Evolutionary conservation across 2,888 invertebrate genomes (phyloP).

Genomic region (Trachelus tabidus): DNA sequence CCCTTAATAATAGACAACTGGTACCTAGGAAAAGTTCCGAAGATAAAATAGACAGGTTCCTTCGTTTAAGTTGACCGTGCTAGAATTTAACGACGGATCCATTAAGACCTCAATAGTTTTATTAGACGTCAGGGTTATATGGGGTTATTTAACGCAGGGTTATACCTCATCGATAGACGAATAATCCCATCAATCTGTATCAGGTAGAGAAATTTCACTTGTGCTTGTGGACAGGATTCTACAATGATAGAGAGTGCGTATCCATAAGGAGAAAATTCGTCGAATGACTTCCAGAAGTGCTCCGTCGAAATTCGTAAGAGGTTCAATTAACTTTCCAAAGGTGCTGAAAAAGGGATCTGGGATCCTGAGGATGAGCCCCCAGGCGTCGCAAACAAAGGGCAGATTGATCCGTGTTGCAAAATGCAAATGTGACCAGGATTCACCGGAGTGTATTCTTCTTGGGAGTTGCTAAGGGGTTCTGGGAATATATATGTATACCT

Average conservation of each 20-base stretch:
- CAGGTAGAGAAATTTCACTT: not conserved
- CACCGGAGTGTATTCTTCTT: not conserved
- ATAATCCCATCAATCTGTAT: not conserved
- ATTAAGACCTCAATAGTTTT: not conserved
- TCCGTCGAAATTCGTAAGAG: not conserved
- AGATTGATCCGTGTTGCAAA: not conserved
- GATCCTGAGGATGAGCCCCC: not conserved
- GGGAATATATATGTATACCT: not conserved
- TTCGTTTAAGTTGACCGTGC: not conserved
- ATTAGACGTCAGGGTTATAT: not conserved
- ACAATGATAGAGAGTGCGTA: not conserved
- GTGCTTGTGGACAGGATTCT: not conserved
- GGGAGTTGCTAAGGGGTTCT: not conserved
- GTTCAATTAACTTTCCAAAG: not conserved
- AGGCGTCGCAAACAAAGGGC: not conserved
- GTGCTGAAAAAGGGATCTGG: not conserved
- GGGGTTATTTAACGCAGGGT: not conserved
- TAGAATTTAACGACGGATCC: not conserved
- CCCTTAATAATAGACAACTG: not conserved
- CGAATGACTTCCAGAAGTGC: not conserved
- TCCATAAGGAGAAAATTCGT: not conserved
- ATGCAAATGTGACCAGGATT: not conserved
- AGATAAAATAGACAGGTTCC: not conserved
- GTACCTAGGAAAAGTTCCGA: not conserved
- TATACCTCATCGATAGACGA: not conserved